These are phyloP conservation scores for Conus betulinus DNA, from an alignment of 1,140 invertebrate species.

Conservation along the genomic window DNA sequence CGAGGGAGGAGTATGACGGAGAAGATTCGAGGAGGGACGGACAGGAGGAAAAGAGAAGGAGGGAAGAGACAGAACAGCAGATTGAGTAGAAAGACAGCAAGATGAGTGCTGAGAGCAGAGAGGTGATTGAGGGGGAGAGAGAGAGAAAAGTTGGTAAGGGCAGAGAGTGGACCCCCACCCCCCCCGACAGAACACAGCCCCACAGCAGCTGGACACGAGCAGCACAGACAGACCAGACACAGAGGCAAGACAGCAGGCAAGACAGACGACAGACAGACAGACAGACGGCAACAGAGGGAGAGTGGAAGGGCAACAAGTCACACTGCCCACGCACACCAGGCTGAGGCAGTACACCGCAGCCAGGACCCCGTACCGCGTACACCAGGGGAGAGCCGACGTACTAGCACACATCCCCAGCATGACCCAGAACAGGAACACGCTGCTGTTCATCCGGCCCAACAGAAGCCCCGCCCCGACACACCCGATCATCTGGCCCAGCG, in stretches of 20 bases:
- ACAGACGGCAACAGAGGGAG: neutral
- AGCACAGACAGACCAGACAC: neutral
- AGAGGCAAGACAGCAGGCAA: neutral
- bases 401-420: neutral
- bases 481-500: constrained; percentile 5
- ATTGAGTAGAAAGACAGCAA: too few species aligned
- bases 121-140: too few species aligned
- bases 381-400: constrained; percentile 9
- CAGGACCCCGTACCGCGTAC: neutral
- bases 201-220: neutral
- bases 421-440: constrained; percentile 19
- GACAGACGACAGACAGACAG: neutral
- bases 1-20: too few species aligned
- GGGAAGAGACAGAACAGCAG: too few species aligned
- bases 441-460: neutral
- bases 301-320: constrained; percentile 16
- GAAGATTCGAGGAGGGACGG: too few species aligned
- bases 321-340: constrained; percentile 11
- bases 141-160: too few species aligned
- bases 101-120: too few species aligned
- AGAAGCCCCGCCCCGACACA: neutral
- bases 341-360: constrained; percentile 11
- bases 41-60: too few species aligned
- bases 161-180: too few species aligned
- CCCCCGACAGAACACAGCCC: too few species aligned